Percentiles rank a stretch among this genome's conserved stretches.
Evolutionary conservation across 1,140 invertebrate genomes (phyloP).

Genomic region (Riptortus pedestris): DNA sequence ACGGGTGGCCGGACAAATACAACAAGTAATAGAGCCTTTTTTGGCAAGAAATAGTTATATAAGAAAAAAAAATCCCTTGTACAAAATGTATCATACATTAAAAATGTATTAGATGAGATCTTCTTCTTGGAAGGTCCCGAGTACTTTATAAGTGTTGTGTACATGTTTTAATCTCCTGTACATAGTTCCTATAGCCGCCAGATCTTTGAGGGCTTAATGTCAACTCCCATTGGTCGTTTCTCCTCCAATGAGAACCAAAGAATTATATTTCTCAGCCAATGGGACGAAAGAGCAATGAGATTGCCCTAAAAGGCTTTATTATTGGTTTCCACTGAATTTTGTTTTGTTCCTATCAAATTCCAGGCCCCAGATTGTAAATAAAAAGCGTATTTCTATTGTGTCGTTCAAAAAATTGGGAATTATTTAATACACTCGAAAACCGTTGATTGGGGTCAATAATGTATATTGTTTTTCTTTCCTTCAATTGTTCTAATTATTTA

Average conservation of each 20-base stretch:
- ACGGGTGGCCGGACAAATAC: conserved; percentile 27
- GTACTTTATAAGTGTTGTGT: neutral
- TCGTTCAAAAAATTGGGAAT: too few species aligned
- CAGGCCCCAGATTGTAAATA: neutral
- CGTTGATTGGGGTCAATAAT: conserved; percentile 4
- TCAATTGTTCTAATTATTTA: conserved; percentile 4
- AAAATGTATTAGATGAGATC: neutral
- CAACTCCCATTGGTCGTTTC: too few species aligned
- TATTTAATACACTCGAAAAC: too few species aligned
- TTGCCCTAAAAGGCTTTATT: too few species aligned
- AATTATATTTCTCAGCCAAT: too few species aligned
- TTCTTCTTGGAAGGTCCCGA: neutral
- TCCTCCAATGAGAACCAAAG: too few species aligned
- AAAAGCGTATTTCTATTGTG: conserved; percentile 1
- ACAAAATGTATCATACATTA: conserved; percentile 14
- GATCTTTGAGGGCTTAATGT: too few species aligned
- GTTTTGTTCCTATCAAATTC: conserved; percentile 11
- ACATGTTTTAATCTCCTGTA: conserved; percentile 10
- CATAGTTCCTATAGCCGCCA: conserved; percentile 2
- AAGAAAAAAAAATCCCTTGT: conserved; percentile 1
- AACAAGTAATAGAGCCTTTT: conserved; percentile 18
- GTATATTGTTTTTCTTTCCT: conserved; percentile 10
- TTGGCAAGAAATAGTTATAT: neutral
- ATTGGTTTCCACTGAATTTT: too few species aligned
- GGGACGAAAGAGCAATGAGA: too few species aligned